These are phyloP conservation scores for Nebria salina DNA, from an alignment of 2,888 invertebrate species.

Conservation along the genomic window DNA sequence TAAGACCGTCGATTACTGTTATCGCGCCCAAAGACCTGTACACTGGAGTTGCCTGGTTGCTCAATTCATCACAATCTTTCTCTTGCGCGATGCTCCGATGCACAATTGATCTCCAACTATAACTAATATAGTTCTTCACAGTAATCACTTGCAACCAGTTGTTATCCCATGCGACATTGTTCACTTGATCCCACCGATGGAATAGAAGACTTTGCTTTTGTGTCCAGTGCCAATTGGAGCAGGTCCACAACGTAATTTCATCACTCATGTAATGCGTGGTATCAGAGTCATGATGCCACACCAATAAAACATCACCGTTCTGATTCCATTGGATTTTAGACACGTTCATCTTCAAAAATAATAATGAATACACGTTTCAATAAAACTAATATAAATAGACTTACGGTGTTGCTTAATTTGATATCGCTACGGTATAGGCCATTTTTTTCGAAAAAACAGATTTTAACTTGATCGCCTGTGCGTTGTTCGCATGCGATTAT, in stretches of 20 bases:
- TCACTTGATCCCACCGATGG: conserved; percentile 13
- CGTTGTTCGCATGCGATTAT: conserved; percentile 79
- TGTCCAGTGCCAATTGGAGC: conserved; percentile 33
- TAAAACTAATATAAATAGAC: not conserved
- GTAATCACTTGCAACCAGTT: conserved; percentile 32
- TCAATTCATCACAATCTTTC: not conserved
- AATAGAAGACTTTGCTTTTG: conserved; percentile 39
- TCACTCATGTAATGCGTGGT: not conserved
- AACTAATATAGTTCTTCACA: conserved; percentile 11
- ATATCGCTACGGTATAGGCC: conserved; percentile 66
- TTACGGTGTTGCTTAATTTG: conserved; percentile 27
- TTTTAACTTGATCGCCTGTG: conserved; percentile 72
- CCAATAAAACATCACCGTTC: conserved; percentile 32
- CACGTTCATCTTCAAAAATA: conserved; percentile 14
- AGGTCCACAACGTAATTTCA: conserved; percentile 25
- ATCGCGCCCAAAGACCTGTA: conserved; percentile 17
- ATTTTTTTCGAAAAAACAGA: conserved; percentile 91
- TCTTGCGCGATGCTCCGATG: not conserved
- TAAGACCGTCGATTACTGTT: conserved; percentile 25
- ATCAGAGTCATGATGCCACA: conserved; percentile 25
- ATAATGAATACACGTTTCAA: not conserved
- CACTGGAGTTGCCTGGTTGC: not conserved
- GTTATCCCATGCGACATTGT: conserved; percentile 28
- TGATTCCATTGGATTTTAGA: conserved; percentile 36
- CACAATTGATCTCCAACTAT: conserved; percentile 24